Evolutionary conservation across 2,888 invertebrate genomes (phyloP).

Genomic region (Polydrusus cervinus): DNA sequence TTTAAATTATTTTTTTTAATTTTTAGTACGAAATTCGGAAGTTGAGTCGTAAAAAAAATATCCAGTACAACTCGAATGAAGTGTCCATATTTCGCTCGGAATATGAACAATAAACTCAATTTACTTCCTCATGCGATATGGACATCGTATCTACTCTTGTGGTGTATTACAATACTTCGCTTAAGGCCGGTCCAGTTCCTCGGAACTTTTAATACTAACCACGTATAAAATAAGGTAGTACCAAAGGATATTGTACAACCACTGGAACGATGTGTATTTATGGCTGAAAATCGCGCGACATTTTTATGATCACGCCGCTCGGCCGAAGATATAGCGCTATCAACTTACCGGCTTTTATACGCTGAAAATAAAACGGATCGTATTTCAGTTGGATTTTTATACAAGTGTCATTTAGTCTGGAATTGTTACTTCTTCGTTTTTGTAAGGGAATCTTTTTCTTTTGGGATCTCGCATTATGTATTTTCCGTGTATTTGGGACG

Average conservation of each 20-base stretch:
- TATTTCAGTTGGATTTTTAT: constrained; percentile 69
- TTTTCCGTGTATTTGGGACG: background rate
- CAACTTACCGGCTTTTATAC: constrained; percentile 71
- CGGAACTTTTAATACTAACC: background rate
- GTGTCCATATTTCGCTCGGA: too few relatives aligned
- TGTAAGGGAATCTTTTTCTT: constrained; percentile 20
- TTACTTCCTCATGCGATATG: too few relatives aligned
- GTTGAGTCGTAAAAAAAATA: too few relatives aligned
- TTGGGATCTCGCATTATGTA: constrained; percentile 13
- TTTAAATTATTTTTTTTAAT: too few relatives aligned
- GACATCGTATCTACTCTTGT: too few relatives aligned
- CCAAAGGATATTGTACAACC: constrained; percentile 22
- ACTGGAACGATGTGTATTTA: constrained; percentile 35
- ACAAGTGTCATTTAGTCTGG: constrained; percentile 68
- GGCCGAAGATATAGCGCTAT: constrained; percentile 71
- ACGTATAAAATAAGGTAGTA: constrained; percentile 35
- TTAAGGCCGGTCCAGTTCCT: too few relatives aligned
- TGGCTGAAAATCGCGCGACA: constrained; percentile 57
- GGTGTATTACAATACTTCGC: too few relatives aligned
- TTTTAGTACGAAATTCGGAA: too few relatives aligned
- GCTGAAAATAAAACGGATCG: constrained; percentile 71
- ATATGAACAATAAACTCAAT: too few relatives aligned
- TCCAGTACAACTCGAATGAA: too few relatives aligned
- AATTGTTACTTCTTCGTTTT: constrained; percentile 65
- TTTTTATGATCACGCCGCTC: constrained; percentile 71